A percentile compares a stretch with the other conserved stretches of the same genome.
These are phyloP conservation scores for Pteropus rufus DNA, from an alignment of 2,797 vertebrate species.

Conservation along the genomic window DNA sequence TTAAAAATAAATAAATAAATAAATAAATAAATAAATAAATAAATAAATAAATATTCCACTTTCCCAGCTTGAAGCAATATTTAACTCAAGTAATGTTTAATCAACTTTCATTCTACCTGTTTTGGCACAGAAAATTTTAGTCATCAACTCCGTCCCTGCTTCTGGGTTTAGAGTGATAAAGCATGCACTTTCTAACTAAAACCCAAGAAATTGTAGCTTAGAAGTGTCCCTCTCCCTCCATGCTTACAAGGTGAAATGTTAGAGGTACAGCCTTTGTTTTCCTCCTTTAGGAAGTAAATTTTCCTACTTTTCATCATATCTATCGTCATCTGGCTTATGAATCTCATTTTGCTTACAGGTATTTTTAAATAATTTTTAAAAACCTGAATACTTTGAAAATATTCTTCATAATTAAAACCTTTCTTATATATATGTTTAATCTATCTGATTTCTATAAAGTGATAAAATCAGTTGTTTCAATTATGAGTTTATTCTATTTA, in stretches of 20 bases:
- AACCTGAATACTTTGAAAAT: not conserved
- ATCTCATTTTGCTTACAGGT: not conserved
- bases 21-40: too few species aligned
- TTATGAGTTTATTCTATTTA: not conserved
- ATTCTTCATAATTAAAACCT: not conserved
- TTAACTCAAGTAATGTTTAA: not conserved
- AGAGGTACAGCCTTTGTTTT: not conserved
- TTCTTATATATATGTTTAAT: not conserved
- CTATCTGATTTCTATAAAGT: not conserved
- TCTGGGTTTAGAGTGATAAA: not conserved
- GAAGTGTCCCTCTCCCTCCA: not conserved
- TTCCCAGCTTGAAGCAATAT: not conserved
- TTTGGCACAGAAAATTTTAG: constrained; percentile 1
- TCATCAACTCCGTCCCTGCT: not conserved
- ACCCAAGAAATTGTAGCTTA: not conserved
- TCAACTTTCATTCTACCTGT: not conserved
- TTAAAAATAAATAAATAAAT: too few species aligned
- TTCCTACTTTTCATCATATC: not conserved
- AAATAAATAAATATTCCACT: not conserved
- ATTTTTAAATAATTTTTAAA: not conserved
- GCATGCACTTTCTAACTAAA: not conserved
- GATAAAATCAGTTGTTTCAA: not conserved
- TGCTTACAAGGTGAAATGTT: not conserved
- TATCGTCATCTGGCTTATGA: not conserved
- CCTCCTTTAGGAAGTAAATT: not conserved